Conservation (phyloP, 2,888 invertebrate species). For the Altica lythri region DNA sequence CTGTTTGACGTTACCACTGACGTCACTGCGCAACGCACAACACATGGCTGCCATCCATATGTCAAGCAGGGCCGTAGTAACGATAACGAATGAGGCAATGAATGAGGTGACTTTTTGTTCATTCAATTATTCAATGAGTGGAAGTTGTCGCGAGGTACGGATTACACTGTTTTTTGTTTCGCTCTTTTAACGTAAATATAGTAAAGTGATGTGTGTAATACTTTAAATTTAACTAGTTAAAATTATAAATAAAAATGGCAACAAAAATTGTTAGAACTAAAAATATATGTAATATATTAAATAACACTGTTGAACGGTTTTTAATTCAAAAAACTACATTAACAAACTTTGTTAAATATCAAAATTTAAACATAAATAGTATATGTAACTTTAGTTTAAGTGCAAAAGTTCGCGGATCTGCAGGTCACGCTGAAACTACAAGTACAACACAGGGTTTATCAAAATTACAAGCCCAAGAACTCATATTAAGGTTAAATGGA, state of each 20-base stretch:
- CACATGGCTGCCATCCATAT: too few relatives aligned
- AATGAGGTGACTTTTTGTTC: too few relatives aligned
- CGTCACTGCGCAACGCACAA: too few relatives aligned
- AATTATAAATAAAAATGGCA: conserved; percentile 34
- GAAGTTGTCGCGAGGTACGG: too few relatives aligned
- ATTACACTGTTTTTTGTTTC: too few relatives aligned
- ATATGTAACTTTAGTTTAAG: conserved; percentile 44
- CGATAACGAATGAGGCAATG: too few relatives aligned
- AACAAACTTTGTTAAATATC: conserved; percentile 32
- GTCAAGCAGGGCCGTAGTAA: too few relatives aligned
- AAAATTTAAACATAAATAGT: conserved; percentile 30
- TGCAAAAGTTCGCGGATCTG: conserved; percentile 48
- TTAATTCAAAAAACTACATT: conserved; percentile 33
- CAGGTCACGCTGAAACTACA: conserved; percentile 55
- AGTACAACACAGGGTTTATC: conserved; percentile 57
- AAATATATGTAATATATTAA: conserved; percentile 27
- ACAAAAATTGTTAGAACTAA: conserved; percentile 38
- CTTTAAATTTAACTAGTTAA: not conserved
- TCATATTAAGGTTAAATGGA: conserved; percentile 72
- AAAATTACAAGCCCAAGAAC: conserved; percentile 74
- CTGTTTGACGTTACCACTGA: too few relatives aligned
- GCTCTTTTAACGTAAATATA: too few relatives aligned
- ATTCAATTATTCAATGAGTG: too few relatives aligned
- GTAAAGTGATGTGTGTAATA: too few relatives aligned
- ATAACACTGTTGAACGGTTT: conserved; percentile 19